Evolutionary conservation across 2,888 invertebrate species (phyloP), one percentile per base, ranked within the genome.

Genomic region (Leucania comma): DNA sequence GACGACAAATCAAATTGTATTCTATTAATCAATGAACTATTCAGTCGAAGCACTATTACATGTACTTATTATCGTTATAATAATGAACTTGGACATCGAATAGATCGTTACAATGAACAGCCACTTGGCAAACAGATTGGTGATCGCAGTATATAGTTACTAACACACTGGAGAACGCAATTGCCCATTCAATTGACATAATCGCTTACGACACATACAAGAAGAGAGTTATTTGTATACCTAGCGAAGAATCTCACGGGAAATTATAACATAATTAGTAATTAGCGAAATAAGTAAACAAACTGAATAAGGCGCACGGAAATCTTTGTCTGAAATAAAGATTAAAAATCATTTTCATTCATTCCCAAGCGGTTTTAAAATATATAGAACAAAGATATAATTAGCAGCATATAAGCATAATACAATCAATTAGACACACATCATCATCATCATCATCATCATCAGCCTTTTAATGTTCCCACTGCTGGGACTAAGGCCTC

Each of bases 61-160:
- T 35, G 29, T 51, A 57, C 29, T 57, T 22, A 26, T 26, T 50
- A 35, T 69, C 22, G 5, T 51, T 38, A 50, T 35, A 54, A 48
- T 69, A 74, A 58, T 61, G 26, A 60, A 68, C 60, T 35, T 46
- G 1, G 50, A 22, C 22, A 35, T 57, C 20, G 32, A 60, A 60
- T 68, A 68, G 22, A 68, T 77, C 58, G 38, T 58, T 54, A 54
- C 22, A 50, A 70, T 75, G 42, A 61, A 76, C 57, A 70, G 38
- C 29, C 38, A 74, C 61, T 74, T 69, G 70, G 74, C 77, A 57
- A 74, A 74, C 70, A 76, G 76, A 51, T 61, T 24, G 60, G 56
- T 51, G 77, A 46, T 57, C 29, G 14, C 46, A 70, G 14, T 32
- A 48, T 57, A 60, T 69, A 38, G 38, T 75, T 69, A 76, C 46